Base-by-base conservation (phyloP, 37 sponge, comb jelly and placozoan species). In the Haliclona indistincta region DNA sequence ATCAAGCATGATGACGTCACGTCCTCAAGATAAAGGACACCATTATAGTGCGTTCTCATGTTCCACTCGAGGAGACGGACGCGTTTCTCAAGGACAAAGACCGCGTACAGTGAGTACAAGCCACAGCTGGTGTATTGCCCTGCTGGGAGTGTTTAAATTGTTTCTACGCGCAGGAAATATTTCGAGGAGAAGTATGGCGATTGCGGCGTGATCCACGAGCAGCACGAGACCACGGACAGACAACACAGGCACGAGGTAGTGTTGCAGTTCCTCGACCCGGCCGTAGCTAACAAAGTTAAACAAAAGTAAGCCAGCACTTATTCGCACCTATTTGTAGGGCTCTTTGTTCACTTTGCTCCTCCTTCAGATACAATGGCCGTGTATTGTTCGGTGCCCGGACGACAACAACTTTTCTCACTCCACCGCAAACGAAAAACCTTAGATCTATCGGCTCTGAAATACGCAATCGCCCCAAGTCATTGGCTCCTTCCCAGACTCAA, bases 201-300 rank as follows among this genome's bases (percentile, higher is more conserved):
- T 5, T 70, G 61, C n/a, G 63, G 69, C 23, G 23, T 80, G 6
- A 2, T 65, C 23, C 54, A 77, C 29, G 17, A 22, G 52, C 52
- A 60, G 2, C 29, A 77, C 23, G 35, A 19, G 15, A 43, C 19
- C 20, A 40, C 23, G 17, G 41, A 34, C 7, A 34, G 62, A 17
- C 44, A 40, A 15, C 26, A 41, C 3, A 34, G 62, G 23, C 56
- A 55, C 56, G 34, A 51, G 13, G 56, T 70, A 1, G 80, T 80
- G 22, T 19, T 80, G 5, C 38, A 58, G 1, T 80, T 80, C 52
- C 4, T 5, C 0, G 43, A 54, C 19, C 29, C 44, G 11, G 42
- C 43, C 34, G 35, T 70, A 1, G 80, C 80, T 37, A 80, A 80
- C 62, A 39, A 60, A 58, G 52, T 70, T 6, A 80, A 80, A 42